Conservation (phyloP, 2,888 invertebrate genomes). For the Xestobium rufovillosum region DNA sequence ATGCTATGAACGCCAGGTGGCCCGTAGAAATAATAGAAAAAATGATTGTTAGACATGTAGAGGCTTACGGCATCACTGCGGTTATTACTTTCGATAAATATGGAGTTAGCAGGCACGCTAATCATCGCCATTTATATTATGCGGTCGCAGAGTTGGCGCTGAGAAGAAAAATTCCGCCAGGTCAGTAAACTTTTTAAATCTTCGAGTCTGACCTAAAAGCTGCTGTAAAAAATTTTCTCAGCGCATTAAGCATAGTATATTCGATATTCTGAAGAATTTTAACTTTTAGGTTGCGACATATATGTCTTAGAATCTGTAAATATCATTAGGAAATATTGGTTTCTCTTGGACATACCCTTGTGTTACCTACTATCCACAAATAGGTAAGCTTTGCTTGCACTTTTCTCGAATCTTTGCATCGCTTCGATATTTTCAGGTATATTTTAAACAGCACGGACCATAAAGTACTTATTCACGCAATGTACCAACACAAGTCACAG, state of each 20-base stretch:
- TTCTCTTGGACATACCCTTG: constrained; percentile 74
- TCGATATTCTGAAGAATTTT: constrained; percentile 16
- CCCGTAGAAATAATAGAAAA: constrained; percentile 56
- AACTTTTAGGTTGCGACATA: constrained; percentile 65
- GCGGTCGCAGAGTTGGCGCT: constrained; percentile 72
- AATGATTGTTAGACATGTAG: constrained; percentile 58
- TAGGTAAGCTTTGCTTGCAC: constrained; percentile 49
- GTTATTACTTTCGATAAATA: constrained; percentile 90
- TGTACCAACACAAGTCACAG: constrained; percentile 84
- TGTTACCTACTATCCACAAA: constrained; percentile 70
- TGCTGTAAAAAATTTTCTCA: constrained; percentile 1
- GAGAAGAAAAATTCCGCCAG: constrained; percentile 63
- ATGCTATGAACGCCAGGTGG: constrained; percentile 74
- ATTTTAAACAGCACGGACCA: constrained; percentile 58
- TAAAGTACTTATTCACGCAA: constrained; percentile 60
- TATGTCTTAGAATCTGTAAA: constrained; percentile 81
- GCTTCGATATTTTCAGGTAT: constrained; percentile 47
- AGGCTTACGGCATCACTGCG: constrained; percentile 69
- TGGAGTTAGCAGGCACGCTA: constrained; percentile 88
- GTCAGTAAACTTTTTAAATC: constrained; percentile 45
- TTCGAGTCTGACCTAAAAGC: neutral
- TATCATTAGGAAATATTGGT: constrained; percentile 77
- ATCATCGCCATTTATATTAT: constrained; percentile 82
- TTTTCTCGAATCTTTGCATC: constrained; percentile 4
- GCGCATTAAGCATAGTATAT: constrained; percentile 6